Conservation (phyloP, 1,140 invertebrate genomes). For the Apis cerana region DNA sequence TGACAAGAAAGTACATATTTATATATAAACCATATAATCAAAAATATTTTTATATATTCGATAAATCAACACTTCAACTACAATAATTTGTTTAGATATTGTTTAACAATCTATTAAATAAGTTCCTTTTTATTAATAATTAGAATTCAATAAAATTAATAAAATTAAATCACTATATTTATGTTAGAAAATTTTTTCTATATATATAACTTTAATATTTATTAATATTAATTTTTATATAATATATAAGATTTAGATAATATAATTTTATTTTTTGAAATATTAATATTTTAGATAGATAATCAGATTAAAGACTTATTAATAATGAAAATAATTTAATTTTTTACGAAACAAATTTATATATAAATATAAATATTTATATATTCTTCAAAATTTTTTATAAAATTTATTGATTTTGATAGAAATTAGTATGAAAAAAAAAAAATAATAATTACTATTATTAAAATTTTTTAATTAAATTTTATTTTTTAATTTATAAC, state of each 20-base stretch:
- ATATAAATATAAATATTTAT: neutral
- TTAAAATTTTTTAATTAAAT: neutral
- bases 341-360: neutral
- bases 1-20: neutral
- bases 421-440: too few species aligned
- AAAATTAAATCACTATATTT: slow-evolving; percentile 31
- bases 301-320: neutral
- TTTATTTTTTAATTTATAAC: neutral
- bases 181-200: neutral
- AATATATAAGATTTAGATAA: neutral
- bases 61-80: neutral
- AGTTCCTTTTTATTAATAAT: neutral
- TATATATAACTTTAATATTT: neutral
- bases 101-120: neutral
- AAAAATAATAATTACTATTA: neutral
- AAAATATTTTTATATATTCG: neutral
- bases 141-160: slow-evolving; percentile 18
- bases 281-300: neutral
- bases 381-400: too few species aligned
- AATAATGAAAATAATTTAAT: neutral
- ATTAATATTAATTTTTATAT: neutral
- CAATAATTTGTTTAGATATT: slow-evolving; percentile 26
- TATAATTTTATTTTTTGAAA: too few species aligned
- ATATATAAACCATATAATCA: neutral
- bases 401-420: too few species aligned